phyloP scores from a whole-genome alignment of 1,140 invertebrate species.

The Macrotrachela quadricornifera region DNA sequence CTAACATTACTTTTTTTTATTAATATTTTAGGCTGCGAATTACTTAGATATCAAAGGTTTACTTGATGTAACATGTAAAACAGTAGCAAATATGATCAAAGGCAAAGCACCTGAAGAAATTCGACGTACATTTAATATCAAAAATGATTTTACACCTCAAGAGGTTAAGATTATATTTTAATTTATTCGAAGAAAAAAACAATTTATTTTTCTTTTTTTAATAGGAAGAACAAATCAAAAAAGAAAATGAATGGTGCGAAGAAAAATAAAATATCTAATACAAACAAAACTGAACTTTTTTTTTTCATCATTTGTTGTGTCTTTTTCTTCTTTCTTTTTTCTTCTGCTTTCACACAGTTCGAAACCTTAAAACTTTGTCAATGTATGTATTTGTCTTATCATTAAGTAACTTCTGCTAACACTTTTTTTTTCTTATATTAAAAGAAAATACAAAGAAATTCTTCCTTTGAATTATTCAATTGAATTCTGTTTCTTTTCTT shows the following conservation, averaged over 20 bases:
- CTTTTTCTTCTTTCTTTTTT: too few species aligned
- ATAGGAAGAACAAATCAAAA: conserved; percentile 31
- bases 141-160: conserved; percentile 86
- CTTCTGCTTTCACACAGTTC: too few species aligned
- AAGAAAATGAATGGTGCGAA: conserved; percentile 9
- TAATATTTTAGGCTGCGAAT: conserved; percentile 55
- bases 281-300: too few species aligned
- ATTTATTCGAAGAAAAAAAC: neutral
- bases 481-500: too few species aligned
- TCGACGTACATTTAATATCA: conserved; percentile 95
- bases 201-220: conserved; percentile 20
- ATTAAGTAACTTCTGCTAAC: too few species aligned
- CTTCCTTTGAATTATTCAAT: too few species aligned
- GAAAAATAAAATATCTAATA: conserved; percentile 9
- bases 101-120: conserved; percentile 68
- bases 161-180: conserved; percentile 30
- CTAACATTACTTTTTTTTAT: conserved; percentile 9
- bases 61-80: conserved; percentile 92
- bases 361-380: too few species aligned
- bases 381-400: too few species aligned
- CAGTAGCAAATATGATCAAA: conserved; percentile 63
- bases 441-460: too few species aligned
- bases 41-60: conserved; percentile 92
- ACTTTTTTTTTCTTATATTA: too few species aligned
- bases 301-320: too few species aligned